Base-by-base conservation (phyloP, 2,797 vertebrate species). In the Notolepis coatsorum region DNA sequence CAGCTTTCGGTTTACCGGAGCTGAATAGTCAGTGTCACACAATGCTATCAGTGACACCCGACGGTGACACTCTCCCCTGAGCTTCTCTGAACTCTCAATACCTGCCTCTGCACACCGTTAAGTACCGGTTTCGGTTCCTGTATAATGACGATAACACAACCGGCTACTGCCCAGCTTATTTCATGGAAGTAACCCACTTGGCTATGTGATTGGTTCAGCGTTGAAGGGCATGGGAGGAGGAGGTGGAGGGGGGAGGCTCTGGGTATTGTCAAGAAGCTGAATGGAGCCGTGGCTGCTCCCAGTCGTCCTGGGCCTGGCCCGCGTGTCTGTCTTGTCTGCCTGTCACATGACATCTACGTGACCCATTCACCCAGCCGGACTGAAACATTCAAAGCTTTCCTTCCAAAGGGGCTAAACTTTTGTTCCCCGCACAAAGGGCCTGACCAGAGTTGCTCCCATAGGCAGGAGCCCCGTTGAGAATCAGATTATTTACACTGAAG, bases 401-500 rank as follows among this genome's bases (percentile, higher is more conserved):
- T 76, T 92, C 91, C 85, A 90, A 85, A 91, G 92, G 89, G 79
- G 75, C 72, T 82, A 45, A 81, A 93, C 86, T 94, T 96, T 96
- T 95, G 93, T 95, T 78, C 46, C 38, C 52, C 55, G 28, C 55
- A 69, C 94, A 88, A 94, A 96, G 92, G 91, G 85, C 81, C 78
- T 56, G 91, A 88, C 89, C 89, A 92, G 91, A 93, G 91, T 90
- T 93, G 91, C 71, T 92, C 85, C 84, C 77, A 87, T 87, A 83
- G 89, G 95, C 78, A 69, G 73, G 77, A 88, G 54, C 76, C 47
- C 93, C 68, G 39, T 95, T 95, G 86, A 95, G 94, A 96, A 96
- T 97, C 93, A 92, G 93, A 97, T 97, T 97, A 97, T 93, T 97
- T 96, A 94, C 93, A 94, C 89, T 93, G 90, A 88, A 83, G 89